These are phyloP conservation scores for Isotomurus palustris DNA, from an alignment of 2,888 invertebrate genomes.

Conservation along the genomic window DNA sequence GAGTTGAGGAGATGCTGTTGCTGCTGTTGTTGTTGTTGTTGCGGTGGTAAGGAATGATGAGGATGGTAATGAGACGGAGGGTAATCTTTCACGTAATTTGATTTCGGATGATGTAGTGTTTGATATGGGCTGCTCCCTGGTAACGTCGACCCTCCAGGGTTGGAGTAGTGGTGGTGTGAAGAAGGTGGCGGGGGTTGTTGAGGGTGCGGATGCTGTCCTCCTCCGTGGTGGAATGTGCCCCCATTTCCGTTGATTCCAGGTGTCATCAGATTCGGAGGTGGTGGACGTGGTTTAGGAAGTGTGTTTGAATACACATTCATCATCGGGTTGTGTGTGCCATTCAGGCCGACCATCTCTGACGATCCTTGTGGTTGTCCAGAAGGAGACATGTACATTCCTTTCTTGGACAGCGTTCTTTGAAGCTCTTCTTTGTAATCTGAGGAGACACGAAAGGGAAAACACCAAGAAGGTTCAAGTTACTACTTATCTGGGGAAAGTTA, in stretches of 20 bases:
- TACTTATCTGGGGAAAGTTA: too few species aligned
- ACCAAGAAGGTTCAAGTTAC: too few species aligned
- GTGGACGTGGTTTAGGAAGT: slow-evolving; percentile 27
- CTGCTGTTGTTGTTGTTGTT: slow-evolving; percentile 19
- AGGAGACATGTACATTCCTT: slow-evolving; percentile 33
- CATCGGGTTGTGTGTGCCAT: slow-evolving; percentile 16
- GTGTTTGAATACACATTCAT: slow-evolving; percentile 22
- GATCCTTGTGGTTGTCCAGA: too few species aligned
- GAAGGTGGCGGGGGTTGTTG: too few species aligned
- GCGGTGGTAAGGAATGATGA: slow-evolving; percentile 18
- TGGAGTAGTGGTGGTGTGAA: too few species aligned
- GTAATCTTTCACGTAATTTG: slow-evolving; percentile 28
- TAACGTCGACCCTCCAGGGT: too few species aligned
- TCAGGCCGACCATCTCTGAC: slow-evolving; percentile 26
- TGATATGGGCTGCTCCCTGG: too few species aligned
- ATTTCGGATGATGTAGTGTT: slow-evolving; percentile 31
- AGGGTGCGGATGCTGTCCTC: slow-evolving; percentile 12
- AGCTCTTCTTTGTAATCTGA: slow-evolving; percentile 38
- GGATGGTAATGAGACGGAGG: slow-evolving; percentile 26
- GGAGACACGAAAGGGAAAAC: too few species aligned
- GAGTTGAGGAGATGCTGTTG: too few species aligned
- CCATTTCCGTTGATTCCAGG: slow-evolving; percentile 24
- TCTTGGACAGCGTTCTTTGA: slow-evolving; percentile 29
- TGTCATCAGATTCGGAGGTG: slow-evolving; percentile 12
- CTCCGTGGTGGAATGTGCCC: slow-evolving; percentile 6